phyloP scores from a whole-genome alignment of 2,888 invertebrate genomes.

The Charanyca ferruginea region DNA sequence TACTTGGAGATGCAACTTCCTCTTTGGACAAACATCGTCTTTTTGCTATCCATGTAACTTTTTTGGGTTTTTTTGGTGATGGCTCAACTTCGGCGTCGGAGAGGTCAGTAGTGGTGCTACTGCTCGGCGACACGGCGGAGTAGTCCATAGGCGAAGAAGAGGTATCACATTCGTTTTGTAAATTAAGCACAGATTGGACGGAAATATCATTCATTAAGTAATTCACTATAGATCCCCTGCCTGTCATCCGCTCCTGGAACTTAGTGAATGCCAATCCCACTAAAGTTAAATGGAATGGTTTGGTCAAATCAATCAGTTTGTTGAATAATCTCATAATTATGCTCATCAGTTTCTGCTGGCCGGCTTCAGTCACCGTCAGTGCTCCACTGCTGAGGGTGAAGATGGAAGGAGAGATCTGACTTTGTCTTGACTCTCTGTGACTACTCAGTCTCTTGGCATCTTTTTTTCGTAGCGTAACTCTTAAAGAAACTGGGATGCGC shows the following conservation, averaged over 20 bases:
- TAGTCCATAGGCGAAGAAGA: constrained; percentile 87
- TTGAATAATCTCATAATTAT: constrained; percentile 94
- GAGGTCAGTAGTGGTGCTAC: constrained; percentile 91
- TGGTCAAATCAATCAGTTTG: constrained; percentile 93
- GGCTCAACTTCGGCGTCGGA: constrained; percentile 94
- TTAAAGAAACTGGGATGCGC: constrained; percentile 94
- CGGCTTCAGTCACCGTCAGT: constrained; percentile 87
- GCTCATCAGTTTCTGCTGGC: constrained; percentile 92
- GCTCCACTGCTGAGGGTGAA: constrained; percentile 90
- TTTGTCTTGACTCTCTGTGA: constrained; percentile 94
- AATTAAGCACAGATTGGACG: constrained; percentile 94
- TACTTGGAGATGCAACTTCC: constrained; percentile 93
- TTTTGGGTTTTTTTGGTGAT: constrained; percentile 93
- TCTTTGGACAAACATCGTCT: constrained; percentile 86
- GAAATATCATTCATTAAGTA: constrained; percentile 95
- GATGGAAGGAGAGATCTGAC: constrained; percentile 93
- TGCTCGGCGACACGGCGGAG: constrained; percentile 87
- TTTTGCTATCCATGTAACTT: constrained; percentile 89
- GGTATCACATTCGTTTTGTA: constrained; percentile 91
- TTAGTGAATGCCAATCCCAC: constrained; percentile 96
- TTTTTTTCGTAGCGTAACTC: constrained; percentile 94
- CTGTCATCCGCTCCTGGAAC: constrained; percentile 93
- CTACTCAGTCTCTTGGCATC: constrained; percentile 93
- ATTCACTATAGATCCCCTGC: constrained; percentile 94
- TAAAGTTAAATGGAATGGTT: constrained; percentile 95